Evolutionary conservation across 2,888 invertebrate genomes (phyloP).

Genomic region (Operophtera brumata): DNA sequence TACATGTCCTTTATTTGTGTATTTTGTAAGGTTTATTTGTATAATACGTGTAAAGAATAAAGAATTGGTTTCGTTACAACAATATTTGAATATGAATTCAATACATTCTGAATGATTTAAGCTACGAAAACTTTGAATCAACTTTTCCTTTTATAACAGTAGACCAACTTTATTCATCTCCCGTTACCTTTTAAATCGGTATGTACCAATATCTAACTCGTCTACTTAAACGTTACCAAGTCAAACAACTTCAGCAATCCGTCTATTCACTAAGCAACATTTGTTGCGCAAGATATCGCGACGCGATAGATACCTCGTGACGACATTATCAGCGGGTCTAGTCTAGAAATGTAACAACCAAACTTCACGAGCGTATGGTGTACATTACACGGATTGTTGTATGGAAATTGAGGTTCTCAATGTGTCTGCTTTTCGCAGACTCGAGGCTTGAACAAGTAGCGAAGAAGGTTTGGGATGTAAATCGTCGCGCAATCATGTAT

Average conservation of each 20-base stretch:
- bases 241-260: conserved; percentile 15
- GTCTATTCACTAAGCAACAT: background rate
- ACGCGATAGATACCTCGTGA: background rate
- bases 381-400: too few species aligned
- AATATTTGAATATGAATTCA: background rate
- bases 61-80: background rate
- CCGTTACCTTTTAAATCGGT: conserved; percentile 9
- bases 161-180: conserved; percentile 18
- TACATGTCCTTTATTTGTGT: too few species aligned
- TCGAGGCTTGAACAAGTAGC: too few species aligned
- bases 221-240: conserved; percentile 14
- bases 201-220: conserved; percentile 15
- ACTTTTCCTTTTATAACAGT: conserved; percentile 4
- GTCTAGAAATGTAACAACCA: too few species aligned
- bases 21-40: too few species aligned
- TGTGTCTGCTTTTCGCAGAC: too few species aligned
- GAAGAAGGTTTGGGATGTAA: too few species aligned
- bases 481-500: too few species aligned
- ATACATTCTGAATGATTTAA: background rate
- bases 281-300: background rate
- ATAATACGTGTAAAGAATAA: too few species aligned
- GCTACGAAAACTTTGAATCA: conserved; percentile 3
- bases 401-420: too few species aligned
- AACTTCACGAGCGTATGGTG: too few species aligned
- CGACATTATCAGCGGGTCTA: too few species aligned